Base-by-base conservation (phyloP, 2,113 vertebrate genomes). In the Megaceryle torquata region DNA sequence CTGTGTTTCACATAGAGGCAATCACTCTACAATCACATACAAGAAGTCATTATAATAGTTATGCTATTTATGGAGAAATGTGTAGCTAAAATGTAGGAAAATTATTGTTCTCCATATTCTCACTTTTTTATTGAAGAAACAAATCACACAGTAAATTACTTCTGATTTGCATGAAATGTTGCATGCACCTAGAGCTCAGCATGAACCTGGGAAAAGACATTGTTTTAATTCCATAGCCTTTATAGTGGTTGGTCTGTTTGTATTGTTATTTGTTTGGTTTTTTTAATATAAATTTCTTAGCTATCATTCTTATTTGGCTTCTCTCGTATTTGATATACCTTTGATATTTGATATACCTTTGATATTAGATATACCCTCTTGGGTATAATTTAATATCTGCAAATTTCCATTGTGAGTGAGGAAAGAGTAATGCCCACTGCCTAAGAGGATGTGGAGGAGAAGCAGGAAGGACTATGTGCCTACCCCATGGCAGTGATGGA, bases 131-230 rank as follows among this genome's bases (percentile, higher is more conserved):
- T 88, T 95, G 95, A 96, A 93, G 94, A 96, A 97, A 97, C 96
- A 97, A 97, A 97, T 97, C 95, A 89, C 75, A 93, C 88, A 93
- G 94, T 97, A 91, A 88, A 80, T 94, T 93, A 93, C 84, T 60
- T 72, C 59, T 74, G 84, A 79, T 97, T 95, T 97, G 95, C 71
- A 92, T 97, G 91, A 91, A 86, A 89, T 82, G 60, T 56, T 88
- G 43, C 70, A 65, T 71, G 88, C 72, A 83, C 67, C 76, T 87
- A 87, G 56, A 92, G 93, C 79, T 95, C 92, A 72, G 91, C 87
- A 54, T 75, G 95, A 97, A 95, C 81, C 81, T 84, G 71, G 24
- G 77, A 70, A 91, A 96, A 96, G 91, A 93, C 96, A 95, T 95
- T 94, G 82, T 94, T 97, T 97, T 97, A 96, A 96, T 97, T 95